Conservation (phyloP, 2,888 invertebrate genomes). For the Girardia tigrina region DNA sequence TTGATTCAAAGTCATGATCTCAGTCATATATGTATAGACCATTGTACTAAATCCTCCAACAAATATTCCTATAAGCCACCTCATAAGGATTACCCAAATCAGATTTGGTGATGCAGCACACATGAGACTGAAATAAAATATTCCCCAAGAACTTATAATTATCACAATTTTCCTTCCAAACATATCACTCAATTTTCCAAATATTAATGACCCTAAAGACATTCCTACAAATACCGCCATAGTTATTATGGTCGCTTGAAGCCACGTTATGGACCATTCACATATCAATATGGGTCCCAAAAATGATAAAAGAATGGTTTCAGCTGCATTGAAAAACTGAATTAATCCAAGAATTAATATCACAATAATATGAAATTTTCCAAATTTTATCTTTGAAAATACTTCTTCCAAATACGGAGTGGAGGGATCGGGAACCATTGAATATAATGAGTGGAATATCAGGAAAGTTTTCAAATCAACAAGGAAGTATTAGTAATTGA, state of each 20-base stretch:
- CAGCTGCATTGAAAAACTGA: not conserved
- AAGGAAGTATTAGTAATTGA: too few relatives aligned
- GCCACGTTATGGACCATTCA: not conserved
- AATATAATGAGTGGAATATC: too few relatives aligned
- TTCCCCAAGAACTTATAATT: not conserved
- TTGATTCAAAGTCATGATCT: not conserved
- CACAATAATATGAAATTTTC: conserved; percentile 6
- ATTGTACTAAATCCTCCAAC: conserved; percentile 11
- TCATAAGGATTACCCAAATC: not conserved
- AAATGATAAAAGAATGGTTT: not conserved
- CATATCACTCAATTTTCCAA: not conserved
- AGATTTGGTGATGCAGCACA: conserved; percentile 1
- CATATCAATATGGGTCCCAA: not conserved
- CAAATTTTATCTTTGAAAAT: not conserved
- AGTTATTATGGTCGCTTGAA: not conserved
- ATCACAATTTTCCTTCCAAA: not conserved
- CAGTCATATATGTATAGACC: conserved; percentile 3
- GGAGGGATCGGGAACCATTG: not conserved
- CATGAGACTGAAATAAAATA: conserved; percentile 7
- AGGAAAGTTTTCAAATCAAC: too few relatives aligned
- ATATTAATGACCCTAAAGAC: not conserved
- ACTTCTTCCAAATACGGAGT: not conserved
- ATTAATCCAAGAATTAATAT: not conserved
- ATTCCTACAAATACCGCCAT: conserved; percentile 18
- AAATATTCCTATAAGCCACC: not conserved